Evolutionary conservation across 2,797 vertebrate genomes (phyloP), one percentile per base, ranked within the genome.

Genomic region (Alosa sapidissima): DNA sequence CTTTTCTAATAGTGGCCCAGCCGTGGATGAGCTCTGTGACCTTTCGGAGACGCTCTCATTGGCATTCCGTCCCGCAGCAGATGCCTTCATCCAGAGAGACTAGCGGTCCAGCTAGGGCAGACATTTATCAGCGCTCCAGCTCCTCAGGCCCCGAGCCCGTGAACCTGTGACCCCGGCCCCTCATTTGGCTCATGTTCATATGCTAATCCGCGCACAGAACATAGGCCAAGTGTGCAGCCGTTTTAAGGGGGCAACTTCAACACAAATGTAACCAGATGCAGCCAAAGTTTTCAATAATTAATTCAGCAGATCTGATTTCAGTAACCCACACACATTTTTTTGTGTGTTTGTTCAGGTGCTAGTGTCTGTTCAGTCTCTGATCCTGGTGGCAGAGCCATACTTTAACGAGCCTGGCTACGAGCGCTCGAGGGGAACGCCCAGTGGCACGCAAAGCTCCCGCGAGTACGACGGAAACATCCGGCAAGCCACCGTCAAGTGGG

Each of bases 351-450:
- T 87, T 81, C 55, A 99, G 98, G 98, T 99, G 88, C 95, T 99
- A 89, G 98, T 99, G 90, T 99, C 98, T 84, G 97, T 99, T 84
- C 98, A 99, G 93, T 99, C 98, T 82, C 96, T 99, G 54, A 99
- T 99, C 87, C 94, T 99, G 92, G 98, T 99, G 92, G 95, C 97
- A 52, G 98, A 99, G 92, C 98, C 98, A 0, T 99, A 99, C 93
- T 99, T 99, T 93, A 99, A 99, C 82, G 98, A 99, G 87, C 98
- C 98, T 0, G 98, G 98, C 60, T 99, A 99, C 16, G 98, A 99
- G 85, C 95, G 98, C 52, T 99, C 98, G 0, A 95, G 98, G 24
- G 98, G 98, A 16, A 99, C 98, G 0, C 98, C 97, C 0, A 98
- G 98, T 0, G 98, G 98, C 81, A 98, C 98, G 1, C 98, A 99